These are phyloP conservation scores for Psittacula echo DNA, from an alignment of 2,797 vertebrate genomes.

Conservation along the genomic window DNA sequence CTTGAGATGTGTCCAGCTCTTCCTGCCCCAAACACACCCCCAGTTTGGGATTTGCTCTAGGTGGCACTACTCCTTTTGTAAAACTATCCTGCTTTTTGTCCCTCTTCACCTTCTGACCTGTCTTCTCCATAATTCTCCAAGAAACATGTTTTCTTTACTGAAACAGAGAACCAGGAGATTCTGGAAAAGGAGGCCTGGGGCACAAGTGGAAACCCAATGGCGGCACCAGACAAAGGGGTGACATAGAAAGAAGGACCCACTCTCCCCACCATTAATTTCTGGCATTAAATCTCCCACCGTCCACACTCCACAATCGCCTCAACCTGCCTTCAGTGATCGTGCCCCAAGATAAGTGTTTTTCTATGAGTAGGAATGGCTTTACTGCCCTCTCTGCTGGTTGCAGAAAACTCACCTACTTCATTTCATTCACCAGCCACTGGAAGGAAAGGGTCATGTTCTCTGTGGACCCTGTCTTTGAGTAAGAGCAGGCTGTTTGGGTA, in stretches of 20 bases:
- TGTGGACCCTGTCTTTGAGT: neutral
- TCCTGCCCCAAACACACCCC: neutral
- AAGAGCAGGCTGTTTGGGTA: neutral
- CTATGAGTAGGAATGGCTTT: neutral
- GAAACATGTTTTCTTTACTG: neutral
- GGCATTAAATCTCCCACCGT: neutral
- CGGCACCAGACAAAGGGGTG: neutral
- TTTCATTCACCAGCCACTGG: fast-evolving
- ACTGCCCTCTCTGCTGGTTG: neutral
- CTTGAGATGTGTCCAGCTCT: neutral
- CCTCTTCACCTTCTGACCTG: neutral
- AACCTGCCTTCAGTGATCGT: neutral
- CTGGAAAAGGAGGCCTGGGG: neutral
- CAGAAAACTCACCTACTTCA: neutral
- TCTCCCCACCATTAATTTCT: neutral
- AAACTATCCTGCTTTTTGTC: neutral
- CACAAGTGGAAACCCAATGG: neutral
- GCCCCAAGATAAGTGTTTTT: neutral
- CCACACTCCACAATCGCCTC: neutral
- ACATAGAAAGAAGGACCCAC: neutral
- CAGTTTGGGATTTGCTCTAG: neutral
- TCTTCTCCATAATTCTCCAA: neutral
- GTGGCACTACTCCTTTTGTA: neutral
- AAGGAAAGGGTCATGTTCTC: neutral
- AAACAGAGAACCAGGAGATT: neutral